Evolutionary conservation across 1,140 invertebrate species (phyloP).

Genomic region (Cotesia chilonis): DNA sequence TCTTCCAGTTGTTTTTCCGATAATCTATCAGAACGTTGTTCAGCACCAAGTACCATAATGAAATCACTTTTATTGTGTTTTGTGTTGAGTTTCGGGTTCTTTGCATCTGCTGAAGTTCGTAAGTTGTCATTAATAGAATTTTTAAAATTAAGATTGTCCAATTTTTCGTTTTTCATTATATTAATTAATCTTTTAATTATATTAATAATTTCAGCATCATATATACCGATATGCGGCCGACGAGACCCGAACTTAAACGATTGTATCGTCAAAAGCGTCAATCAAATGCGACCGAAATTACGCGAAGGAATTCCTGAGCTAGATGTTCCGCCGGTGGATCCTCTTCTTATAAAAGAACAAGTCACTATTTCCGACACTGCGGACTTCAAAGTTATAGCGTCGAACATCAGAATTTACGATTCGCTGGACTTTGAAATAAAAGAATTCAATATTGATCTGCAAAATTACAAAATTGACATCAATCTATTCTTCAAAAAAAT

Average conservation of each 20-base stretch:
- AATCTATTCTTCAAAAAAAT: constrained; percentile 63
- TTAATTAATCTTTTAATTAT: no score
- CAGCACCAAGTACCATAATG: no score
- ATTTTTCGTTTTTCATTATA: no score
- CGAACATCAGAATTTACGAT: constrained; percentile 66
- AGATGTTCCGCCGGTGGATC: constrained; percentile 71
- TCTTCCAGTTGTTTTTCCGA: no score
- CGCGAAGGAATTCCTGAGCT: constrained; percentile 71
- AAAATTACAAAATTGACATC: constrained; percentile 61
- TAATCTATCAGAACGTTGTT: no score
- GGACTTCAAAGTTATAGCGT: constrained; percentile 61
- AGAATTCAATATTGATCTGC: constrained; percentile 65
- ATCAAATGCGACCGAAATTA: constrained; percentile 64
- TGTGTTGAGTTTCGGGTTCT: no score
- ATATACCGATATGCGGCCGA: constrained; percentile 72
- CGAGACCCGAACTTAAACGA: constrained; percentile 69
- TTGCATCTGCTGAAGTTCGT: no score
- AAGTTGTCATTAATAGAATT: no score
- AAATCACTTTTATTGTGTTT: no score
- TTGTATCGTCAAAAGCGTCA: constrained; percentile 69
- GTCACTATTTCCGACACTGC: constrained; percentile 56
- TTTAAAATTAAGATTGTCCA: no score
- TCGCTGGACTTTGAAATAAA: constrained; percentile 65
- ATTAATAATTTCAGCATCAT: constrained; percentile 66
- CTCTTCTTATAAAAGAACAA: constrained; percentile 66